Percentiles rank a stretch among this genome's conserved stretches.
phyloP scores from a whole-genome alignment of 2,113 vertebrate genomes.

The Hucho hucho region DNA sequence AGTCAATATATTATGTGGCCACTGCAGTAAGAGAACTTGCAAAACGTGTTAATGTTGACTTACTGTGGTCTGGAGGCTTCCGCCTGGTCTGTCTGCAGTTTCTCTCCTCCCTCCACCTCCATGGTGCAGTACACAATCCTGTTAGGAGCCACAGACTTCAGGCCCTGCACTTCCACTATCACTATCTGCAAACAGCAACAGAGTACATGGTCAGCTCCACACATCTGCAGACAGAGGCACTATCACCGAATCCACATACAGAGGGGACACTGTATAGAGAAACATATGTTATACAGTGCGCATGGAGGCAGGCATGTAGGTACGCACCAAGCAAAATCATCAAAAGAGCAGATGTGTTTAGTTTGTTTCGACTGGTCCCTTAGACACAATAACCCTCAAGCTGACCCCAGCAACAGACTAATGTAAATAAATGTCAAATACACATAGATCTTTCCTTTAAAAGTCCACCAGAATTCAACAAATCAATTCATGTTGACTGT shows the following conservation, averaged over 20 bases:
- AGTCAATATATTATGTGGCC: neutral
- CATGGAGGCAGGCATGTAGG: neutral
- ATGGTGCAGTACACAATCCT: slow-evolving; percentile 98
- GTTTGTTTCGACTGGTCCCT: neutral
- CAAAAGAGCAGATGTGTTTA: neutral
- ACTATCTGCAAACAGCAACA: slow-evolving; percentile 80
- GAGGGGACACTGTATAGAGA: neutral
- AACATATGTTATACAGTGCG: no score
- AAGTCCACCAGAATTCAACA: neutral
- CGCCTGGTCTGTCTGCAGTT: slow-evolving; percentile 97
- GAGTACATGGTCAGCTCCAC: neutral
- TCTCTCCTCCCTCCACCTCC: slow-evolving; percentile 97
- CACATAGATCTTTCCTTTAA: neutral
- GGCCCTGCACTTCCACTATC: slow-evolving; percentile 93
- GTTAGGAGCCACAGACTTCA: slow-evolving; percentile 91
- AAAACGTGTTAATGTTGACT: slow-evolving; percentile 54
- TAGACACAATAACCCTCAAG: neutral
- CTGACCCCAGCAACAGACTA: neutral
- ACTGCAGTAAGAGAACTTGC: neutral
- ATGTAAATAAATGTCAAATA: neutral
- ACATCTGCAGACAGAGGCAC: neutral
- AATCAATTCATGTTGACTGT: neutral
- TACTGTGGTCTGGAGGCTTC: slow-evolving; percentile 97
- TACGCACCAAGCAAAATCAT: neutral
- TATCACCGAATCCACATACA: neutral